Evolutionary conservation across 2,113 vertebrate species (phyloP), one percentile per base, ranked within the genome.

Genomic region (Thymallus thymallus): DNA sequence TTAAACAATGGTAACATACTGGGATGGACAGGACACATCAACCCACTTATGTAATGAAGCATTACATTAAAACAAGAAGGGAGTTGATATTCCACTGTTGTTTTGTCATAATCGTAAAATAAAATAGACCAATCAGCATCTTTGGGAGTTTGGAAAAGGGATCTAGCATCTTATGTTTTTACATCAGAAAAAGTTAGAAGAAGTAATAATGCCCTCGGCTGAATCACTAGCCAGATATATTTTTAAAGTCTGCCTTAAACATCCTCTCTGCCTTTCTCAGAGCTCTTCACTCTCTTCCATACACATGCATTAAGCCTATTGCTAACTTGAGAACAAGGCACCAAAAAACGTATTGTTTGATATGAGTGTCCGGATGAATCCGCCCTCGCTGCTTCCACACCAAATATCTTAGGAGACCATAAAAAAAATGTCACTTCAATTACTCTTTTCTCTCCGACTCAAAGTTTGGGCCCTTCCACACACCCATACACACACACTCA

Each of bases 381-480:
- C 63, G 14, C 6, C 30, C 63, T 65, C 16, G 18, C 26, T 65
- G 2, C 63, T 51, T 83, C 78, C 77, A 77, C 68, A 81, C 35
- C 84, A 85, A 87, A 88, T 88, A 87, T 86, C 86, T 86, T 82
- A 76, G 79, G 79, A 88, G 76, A 84, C 86, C 82, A 80, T 89
- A 79, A 87, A 86, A 90, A 67, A 91, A 87, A 91, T 74, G 83
- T 86, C 80, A 86, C 88, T 88, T 90, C 83, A 87, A 86, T 88
- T 82, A 84, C 75, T 79, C 72, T 81, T 73, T 88, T 89, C 84
- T 84, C 68, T 80, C 70, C 75, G 32, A 72, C 58, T 60, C 20
- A 56, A 64, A 72, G 79, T 68, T 79, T 35, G 32, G 77, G 72
- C 72, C 75, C 78, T 78, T 79, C 73, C 79, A 84, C 77, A 82